Evolutionary conservation across 2,113 vertebrate species (phyloP), one percentile per base, ranked within the genome.

Genomic region (Myanophis thanlyinensis): DNA sequence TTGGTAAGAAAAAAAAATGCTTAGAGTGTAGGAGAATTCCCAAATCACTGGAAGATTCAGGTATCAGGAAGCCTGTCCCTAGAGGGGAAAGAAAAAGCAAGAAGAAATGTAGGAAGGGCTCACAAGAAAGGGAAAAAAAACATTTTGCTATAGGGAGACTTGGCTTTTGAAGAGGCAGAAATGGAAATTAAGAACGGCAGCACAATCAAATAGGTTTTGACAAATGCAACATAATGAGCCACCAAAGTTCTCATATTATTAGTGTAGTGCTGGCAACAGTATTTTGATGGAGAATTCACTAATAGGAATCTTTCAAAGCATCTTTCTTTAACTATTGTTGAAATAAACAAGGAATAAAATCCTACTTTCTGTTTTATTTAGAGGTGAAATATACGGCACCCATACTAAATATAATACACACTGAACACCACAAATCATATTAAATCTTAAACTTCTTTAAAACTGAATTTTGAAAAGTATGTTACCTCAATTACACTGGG

Each of bases 161-260:
- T 90, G 49, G 51, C 49, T 84, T 13, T 27, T 53, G 90, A 91
- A 46, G 49, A 86, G 46, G 23, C 53, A 46, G 53, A 59, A 91
- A 46, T 23, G 15, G 67, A 91, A n/a, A 48, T 67, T 67, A 40
- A 54, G n/a, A 85, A 85, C 11, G 49, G 47, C 84, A 80, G 80
- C 40, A 59, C 25, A 86, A 86, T 91, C 84, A 91, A 91, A 86
- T 86, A 15, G 27, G 25, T 15, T 91, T 86, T 91, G 90, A 91
- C 51, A 91, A 91, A 86, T 91, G 84, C 51, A 91, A 35, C 44
- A 25, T 86, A 56, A 86, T n/a, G 52, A 91, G 84, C 80, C 4
- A 85, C 89, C 91, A 48, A 54, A 90, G 35, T 1, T 51, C 25
- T 67, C 48, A 51, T 90, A 22, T 12, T 15, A 40, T 40, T 73